Evolutionary conservation across 1,140 invertebrate species (phyloP).

Genomic region (Bombyx mandarina): DNA sequence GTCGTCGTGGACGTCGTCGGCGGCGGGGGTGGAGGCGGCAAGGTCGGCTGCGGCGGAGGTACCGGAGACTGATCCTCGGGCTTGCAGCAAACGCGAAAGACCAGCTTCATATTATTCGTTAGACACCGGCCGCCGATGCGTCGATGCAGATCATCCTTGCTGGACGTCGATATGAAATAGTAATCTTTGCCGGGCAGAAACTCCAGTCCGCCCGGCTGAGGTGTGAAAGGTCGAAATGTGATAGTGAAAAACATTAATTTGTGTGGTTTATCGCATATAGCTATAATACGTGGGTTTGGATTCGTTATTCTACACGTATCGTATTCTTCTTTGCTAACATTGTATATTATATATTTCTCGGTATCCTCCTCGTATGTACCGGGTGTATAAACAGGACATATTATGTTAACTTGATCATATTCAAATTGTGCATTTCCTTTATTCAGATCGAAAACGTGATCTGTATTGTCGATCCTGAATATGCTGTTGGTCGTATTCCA

Average conservation of each 20-base stretch:
- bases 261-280: slow-evolving; percentile 95
- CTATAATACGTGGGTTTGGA: slow-evolving; percentile 92
- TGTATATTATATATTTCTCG: slow-evolving; percentile 97
- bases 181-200: slow-evolving; percentile 96
- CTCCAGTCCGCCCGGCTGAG: slow-evolving; percentile 93
- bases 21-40: slow-evolving; percentile 67
- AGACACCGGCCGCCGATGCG: slow-evolving; percentile 91
- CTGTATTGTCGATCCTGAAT: slow-evolving; percentile 97
- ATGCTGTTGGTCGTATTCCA: slow-evolving; percentile 91
- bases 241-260: slow-evolving; percentile 97
- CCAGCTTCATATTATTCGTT: slow-evolving; percentile 95
- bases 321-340: slow-evolving; percentile 96
- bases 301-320: slow-evolving; percentile 96
- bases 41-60: slow-evolving; percentile 64
- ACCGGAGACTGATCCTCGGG: slow-evolving; percentile 71
- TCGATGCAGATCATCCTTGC: slow-evolving; percentile 90
- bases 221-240: slow-evolving; percentile 95
- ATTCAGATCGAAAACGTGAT: slow-evolving; percentile 97
- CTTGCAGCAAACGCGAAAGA: slow-evolving; percentile 94
- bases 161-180: slow-evolving; percentile 95
- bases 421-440: slow-evolving; percentile 93
- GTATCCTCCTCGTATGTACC: slow-evolving; percentile 90
- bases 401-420: slow-evolving; percentile 96
- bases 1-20: slow-evolving; percentile 64
- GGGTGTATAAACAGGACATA: slow-evolving; percentile 92